phyloP scores from a whole-genome alignment of 2,797 vertebrate genomes.

The Chlorospingus flavigularis region DNA sequence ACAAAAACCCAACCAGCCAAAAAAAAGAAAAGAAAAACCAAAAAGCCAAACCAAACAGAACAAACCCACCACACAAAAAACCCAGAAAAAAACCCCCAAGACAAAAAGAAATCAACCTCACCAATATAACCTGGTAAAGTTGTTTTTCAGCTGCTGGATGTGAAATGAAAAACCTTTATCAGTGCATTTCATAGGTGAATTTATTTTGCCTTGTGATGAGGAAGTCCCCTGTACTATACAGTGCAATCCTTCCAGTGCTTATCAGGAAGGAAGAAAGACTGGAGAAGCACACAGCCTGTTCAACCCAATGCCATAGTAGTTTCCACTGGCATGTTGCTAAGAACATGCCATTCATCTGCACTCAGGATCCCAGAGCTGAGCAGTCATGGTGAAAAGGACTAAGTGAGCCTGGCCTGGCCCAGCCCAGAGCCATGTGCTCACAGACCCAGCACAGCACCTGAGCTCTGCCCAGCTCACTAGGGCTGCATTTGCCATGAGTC shows the following conservation, averaged over 20 bases:
- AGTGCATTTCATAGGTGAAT: not conserved
- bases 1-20: not conserved
- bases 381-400: not conserved
- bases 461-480: not conserved
- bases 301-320: accelerated
- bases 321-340: not conserved
- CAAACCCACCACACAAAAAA: not conserved
- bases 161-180: not conserved
- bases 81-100: accelerated
- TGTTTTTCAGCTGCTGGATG: not conserved
- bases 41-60: no score
- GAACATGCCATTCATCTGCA: not conserved
- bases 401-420: not conserved
- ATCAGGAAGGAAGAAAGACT: not conserved
- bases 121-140: not conserved
- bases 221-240: not conserved
- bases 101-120: accelerated
- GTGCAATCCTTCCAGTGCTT: not conserved
- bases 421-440: accelerated
- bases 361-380: accelerated
- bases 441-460: accelerated
- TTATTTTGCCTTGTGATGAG: not conserved
- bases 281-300: not conserved
- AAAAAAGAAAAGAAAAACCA: not conserved
- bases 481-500: accelerated